Conservation (phyloP, 2,888 invertebrate species). For the Nipponacmea schrenckii region DNA sequence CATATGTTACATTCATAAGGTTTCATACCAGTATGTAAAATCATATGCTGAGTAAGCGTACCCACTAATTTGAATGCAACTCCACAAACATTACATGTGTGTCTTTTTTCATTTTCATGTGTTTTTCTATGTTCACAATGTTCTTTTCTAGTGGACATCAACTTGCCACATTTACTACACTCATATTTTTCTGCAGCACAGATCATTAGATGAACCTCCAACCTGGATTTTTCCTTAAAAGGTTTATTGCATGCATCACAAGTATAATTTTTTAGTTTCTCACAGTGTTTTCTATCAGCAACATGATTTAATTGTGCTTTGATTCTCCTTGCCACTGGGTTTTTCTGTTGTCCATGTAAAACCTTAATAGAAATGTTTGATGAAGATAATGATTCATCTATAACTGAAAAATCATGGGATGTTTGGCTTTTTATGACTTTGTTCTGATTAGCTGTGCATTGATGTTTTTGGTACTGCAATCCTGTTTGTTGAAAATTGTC, state of each 20-base stretch:
- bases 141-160: conserved; percentile 12
- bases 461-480: too few species aligned
- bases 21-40: conserved; percentile 17
- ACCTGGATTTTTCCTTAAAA: conserved; percentile 2
- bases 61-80: conserved; percentile 16
- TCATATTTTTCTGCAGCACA: conserved; percentile 5
- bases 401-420: too few species aligned
- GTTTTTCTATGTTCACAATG: conserved; percentile 16
- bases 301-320: too few species aligned
- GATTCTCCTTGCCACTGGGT: too few species aligned
- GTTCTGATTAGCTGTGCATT: too few species aligned
- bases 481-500: too few species aligned
- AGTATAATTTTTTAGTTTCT: too few species aligned
- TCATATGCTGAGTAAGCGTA: conserved; percentile 19
- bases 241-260: background rate
- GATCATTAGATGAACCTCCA: conserved; percentile 2
- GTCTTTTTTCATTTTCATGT: conserved; percentile 13
- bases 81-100: conserved; percentile 18
- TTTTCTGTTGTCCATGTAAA: too few species aligned
- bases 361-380: too few species aligned
- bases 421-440: too few species aligned
- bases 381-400: too few species aligned
- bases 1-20: conserved; percentile 21
- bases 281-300: too few species aligned
- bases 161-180: conserved; percentile 8